Base-by-base conservation (phyloP, 2,797 vertebrate species). In the Craterocephalus amniculus region DNA sequence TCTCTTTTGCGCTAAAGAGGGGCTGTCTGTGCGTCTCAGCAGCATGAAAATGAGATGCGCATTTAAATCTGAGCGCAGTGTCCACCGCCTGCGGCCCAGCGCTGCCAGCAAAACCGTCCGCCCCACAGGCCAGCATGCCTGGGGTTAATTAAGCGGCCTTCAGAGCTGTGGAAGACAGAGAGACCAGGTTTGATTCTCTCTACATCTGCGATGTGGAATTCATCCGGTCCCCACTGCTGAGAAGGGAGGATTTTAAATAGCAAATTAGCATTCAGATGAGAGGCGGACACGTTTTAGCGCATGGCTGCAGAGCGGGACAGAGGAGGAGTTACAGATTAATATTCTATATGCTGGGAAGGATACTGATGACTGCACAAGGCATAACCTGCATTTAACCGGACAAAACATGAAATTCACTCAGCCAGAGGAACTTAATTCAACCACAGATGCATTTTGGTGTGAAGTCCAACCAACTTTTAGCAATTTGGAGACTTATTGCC, bases 181-280 rank as follows among this genome's bases (percentile, higher is more conserved):
- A 95, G 95, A 94, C 95, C 94, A 91, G 95, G 94, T 94, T 95
- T 94, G 95, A 96, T 95, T 95, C 96, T 94, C 94, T 94, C 94
- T 96, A 95, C 97, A 98, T 97, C 97, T 98, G 96, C 94, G 96
- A 92, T 95, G 95, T 95, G 34, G 94, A 95, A 94, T 94, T 93
- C 95, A 95, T 92, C 94, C 94, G 89, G 92, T 92, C 91, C 92
- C 87, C 91, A 87, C 92, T 1, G 58, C 92, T 93, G 90, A 91
- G 90, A 88, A 78, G 94, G 96, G 95, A 96, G 96, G 96, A 95
- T 95, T 96, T 87, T 98, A 97, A 97, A 96, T 93, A 94, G 95
- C 86, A 94, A 95, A 99, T 98, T 98, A 97, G 96, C 97, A 98
- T 99, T 97, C 96, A 98, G 96, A 97, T 97, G 97, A 89, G 84